Percentiles rank a stretch among this genome's conserved stretches.
These are phyloP conservation scores for Lasiurus cinereus DNA, from an alignment of 2,113 vertebrate species.

Conservation along the genomic window DNA sequence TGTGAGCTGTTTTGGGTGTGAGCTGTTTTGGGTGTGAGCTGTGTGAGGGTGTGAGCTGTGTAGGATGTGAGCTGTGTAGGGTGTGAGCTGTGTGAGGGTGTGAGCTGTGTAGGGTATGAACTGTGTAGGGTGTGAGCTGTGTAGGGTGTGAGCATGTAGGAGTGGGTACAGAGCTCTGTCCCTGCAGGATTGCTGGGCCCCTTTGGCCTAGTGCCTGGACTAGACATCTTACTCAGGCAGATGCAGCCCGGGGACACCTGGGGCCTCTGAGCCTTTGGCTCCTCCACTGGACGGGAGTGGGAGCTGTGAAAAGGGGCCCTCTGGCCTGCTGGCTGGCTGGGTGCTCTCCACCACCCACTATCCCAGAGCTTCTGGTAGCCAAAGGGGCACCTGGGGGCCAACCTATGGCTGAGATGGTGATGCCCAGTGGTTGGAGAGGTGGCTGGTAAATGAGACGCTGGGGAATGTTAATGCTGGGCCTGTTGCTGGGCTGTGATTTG, in stretches of 20 bases:
- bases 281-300: not conserved
- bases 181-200: no score
- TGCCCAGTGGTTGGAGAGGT: not conserved
- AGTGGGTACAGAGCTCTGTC: not conserved
- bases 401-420: fast-evolving
- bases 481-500: slow-evolving; percentile 1
- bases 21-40: no score
- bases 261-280: not conserved
- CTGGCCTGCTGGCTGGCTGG: not conserved
- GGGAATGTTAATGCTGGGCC: not conserved
- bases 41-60: no score
- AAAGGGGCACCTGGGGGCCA: not conserved
- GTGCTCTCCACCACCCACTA: not conserved
- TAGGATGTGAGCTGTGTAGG: no score
- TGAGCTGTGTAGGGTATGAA: no score
- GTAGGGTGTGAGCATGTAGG: no score
- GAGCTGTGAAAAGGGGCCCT: not conserved
- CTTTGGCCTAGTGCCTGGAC: not conserved
- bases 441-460: no score
- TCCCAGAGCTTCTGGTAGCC: not conserved
- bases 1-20: no score
- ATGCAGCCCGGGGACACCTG: not conserved
- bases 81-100: no score
- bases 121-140: no score
- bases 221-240: not conserved